Percentiles rank a stretch among this genome's conserved stretches.
These are phyloP conservation scores for Leptinotarsa haldemani DNA, from an alignment of 2,888 invertebrate species.

Conservation along the genomic window DNA sequence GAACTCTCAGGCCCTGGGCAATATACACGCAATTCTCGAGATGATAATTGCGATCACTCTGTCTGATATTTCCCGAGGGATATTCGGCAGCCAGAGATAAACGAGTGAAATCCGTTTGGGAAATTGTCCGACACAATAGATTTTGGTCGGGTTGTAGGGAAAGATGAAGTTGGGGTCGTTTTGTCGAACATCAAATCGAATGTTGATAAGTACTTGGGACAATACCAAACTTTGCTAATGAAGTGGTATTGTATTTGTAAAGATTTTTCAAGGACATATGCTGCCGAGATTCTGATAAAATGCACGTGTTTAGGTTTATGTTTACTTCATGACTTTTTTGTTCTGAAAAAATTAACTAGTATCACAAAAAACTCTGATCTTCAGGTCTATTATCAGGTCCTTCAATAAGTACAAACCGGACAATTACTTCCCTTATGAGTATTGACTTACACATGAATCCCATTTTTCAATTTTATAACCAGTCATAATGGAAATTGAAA, in stretches of 20 bases:
- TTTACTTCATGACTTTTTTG: too few relatives aligned
- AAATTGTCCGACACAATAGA: conserved; percentile 12
- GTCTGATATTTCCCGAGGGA: conserved; percentile 38
- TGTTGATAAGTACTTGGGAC: not conserved
- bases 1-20: not conserved
- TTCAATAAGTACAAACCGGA: too few relatives aligned
- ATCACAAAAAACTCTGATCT: too few relatives aligned
- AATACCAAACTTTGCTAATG: not conserved
- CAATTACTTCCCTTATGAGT: too few relatives aligned
- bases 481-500: too few relatives aligned
- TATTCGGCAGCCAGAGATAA: conserved; percentile 26
- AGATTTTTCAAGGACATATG: not conserved
- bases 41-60: conserved; percentile 35
- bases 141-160: not conserved
- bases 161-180: conserved; percentile 13
- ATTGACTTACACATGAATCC: too few relatives aligned
- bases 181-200: not conserved
- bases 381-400: too few relatives aligned
- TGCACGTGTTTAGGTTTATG: too few relatives aligned
- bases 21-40: conserved; percentile 30
- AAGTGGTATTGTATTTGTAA: not conserved
- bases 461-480: too few relatives aligned
- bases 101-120: conserved; percentile 14
- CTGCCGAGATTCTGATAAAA: too few relatives aligned
- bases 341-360: too few relatives aligned